Conservation (phyloP, 2,113 vertebrate species). For the Anhinga anhinga region DNA sequence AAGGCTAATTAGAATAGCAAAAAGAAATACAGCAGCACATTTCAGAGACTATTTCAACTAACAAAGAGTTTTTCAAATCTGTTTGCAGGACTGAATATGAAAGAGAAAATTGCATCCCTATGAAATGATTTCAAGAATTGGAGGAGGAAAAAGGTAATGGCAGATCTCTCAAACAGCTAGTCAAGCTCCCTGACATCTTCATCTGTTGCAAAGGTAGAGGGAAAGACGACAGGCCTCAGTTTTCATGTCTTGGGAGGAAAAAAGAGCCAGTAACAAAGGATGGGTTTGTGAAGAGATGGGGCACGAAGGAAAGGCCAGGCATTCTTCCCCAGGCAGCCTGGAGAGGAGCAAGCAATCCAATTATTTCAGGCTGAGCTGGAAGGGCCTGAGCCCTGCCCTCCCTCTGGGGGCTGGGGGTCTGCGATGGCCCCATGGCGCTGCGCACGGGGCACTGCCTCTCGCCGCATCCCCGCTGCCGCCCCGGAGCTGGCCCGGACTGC, state of each 20-base stretch:
- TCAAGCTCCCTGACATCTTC: slow-evolving; percentile 34
- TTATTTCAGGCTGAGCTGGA: background rate
- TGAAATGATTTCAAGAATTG: slow-evolving; percentile 40
- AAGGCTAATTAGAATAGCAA: slow-evolving; percentile 62
- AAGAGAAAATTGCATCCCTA: slow-evolving; percentile 23
- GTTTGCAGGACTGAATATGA: slow-evolving; percentile 54
- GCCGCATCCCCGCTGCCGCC: background rate
- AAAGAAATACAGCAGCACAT: slow-evolving; percentile 57
- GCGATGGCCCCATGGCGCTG: accelerated
- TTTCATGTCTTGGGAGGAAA: background rate
- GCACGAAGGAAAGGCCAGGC: background rate
- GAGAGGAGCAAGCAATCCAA: background rate
- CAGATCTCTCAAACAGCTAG: slow-evolving; percentile 26
- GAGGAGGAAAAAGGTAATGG: slow-evolving; percentile 39
- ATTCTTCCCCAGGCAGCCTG: background rate
- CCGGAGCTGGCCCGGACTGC: accelerated
- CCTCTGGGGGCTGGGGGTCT: background rate
- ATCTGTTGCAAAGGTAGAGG: slow-evolving; percentile 28
- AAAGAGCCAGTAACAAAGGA: background rate
- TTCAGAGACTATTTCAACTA: slow-evolving; percentile 48
- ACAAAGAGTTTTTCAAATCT: slow-evolving; percentile 56
- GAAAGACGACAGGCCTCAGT: background rate
- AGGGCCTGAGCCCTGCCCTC: background rate
- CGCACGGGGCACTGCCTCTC: background rate
- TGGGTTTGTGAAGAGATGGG: background rate